phyloP scores from a whole-genome alignment of 2,888 invertebrate genomes.

The Acleris cristana region DNA sequence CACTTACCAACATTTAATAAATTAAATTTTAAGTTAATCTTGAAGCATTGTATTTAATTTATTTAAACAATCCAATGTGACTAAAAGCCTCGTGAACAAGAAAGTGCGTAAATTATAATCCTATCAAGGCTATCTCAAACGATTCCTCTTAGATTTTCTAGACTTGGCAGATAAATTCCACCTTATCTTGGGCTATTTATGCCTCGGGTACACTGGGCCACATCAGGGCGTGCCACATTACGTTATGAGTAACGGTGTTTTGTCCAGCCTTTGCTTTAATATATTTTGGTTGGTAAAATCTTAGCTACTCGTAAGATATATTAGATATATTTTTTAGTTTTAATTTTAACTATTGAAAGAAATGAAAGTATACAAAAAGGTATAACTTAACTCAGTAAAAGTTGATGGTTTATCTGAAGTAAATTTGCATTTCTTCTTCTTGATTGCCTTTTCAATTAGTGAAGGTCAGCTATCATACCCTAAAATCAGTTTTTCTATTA shows the following conservation, averaged over 20 bases:
- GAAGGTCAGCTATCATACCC: too few relatives aligned
- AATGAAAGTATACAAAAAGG: too few relatives aligned
- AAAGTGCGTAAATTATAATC: slow-evolving; percentile 15
- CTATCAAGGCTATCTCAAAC: slow-evolving; percentile 17
- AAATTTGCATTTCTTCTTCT: too few relatives aligned
- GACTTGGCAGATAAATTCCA: slow-evolving; percentile 31
- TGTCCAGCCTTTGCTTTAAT: neutral
- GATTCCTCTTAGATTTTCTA: slow-evolving; percentile 32
- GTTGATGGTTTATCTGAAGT: too few relatives aligned
- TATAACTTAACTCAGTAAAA: too few relatives aligned
- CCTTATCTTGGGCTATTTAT: slow-evolving; percentile 14
- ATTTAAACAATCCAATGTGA: neutral
- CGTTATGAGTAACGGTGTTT: neutral
- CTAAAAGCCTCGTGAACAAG: neutral
- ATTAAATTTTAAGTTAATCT: neutral
- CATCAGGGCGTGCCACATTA: slow-evolving; percentile 2
- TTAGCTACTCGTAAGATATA: too few relatives aligned
- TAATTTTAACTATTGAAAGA: too few relatives aligned
- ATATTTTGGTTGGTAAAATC: too few relatives aligned
- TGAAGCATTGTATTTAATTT: neutral
- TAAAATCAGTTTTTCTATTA: too few relatives aligned
- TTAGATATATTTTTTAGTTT: too few relatives aligned
- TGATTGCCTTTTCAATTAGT: too few relatives aligned
- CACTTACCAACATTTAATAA: too few relatives aligned
- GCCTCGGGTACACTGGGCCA: slow-evolving; percentile 1